phyloP scores from a whole-genome alignment of 64 coral and sea anemone genomes.

The Pocillopora verrucosa region DNA sequence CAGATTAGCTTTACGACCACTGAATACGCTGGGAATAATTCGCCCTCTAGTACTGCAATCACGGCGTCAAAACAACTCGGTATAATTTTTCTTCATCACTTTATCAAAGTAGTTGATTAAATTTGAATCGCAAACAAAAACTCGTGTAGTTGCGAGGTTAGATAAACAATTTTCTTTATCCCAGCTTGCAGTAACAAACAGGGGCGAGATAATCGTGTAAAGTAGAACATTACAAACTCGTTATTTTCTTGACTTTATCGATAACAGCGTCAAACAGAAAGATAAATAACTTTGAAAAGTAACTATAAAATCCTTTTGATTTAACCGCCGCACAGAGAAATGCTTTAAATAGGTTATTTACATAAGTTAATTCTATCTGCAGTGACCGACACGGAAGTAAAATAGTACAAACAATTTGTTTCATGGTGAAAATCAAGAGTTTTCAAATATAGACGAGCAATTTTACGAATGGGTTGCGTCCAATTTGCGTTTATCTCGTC shows the following conservation, averaged over 20 bases:
- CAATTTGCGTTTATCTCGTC: background rate
- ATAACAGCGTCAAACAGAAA: background rate
- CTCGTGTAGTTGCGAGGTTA: background rate
- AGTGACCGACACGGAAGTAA: constrained; percentile 1
- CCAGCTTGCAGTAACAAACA: constrained; percentile 8
- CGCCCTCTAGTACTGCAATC: background rate
- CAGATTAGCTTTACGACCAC: constrained; percentile 11
- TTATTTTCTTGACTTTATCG: background rate
- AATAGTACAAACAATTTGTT: background rate
- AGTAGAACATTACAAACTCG: constrained; percentile 24
- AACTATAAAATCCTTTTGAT: constrained; percentile 21
- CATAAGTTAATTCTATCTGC: background rate
- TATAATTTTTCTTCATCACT: background rate
- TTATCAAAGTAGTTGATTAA: constrained; percentile 2
- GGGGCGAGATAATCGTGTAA: background rate
- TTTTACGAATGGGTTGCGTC: no score
- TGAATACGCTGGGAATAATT: background rate
- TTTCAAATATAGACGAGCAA: constrained; percentile 3
- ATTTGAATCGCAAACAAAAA: constrained; percentile 29
- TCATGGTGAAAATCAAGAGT: background rate
- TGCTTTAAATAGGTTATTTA: constrained; percentile 30
- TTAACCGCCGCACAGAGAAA: constrained; percentile 1
- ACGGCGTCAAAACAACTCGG: background rate
- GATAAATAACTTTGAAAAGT: constrained; percentile 12
- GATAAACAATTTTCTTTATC: constrained; percentile 30